Conservation (phyloP, 2,113 vertebrate genomes). For the Myiopsitta monachus region DNA sequence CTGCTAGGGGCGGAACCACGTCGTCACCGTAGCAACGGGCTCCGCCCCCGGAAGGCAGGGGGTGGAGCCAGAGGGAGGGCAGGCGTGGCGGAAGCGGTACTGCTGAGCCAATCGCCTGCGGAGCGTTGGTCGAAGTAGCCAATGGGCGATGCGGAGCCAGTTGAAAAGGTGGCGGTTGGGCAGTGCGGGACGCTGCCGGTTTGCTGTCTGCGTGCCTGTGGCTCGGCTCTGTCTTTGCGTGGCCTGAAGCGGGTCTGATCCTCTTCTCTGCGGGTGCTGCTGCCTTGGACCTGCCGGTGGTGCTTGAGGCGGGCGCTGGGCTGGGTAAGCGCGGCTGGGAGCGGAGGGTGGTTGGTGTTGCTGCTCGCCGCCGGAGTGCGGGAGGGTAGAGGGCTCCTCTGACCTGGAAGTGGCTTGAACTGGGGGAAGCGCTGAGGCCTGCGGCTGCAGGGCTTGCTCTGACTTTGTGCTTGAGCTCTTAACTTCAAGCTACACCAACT, state of each 20-base stretch:
- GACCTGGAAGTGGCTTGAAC: accelerated
- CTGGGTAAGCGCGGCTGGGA: accelerated
- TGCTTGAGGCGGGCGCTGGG: background rate
- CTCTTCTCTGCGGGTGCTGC: accelerated
- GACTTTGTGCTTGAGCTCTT: background rate
- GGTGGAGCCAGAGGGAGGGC: background rate
- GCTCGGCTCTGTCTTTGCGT: accelerated
- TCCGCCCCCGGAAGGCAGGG: background rate
- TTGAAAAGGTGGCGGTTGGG: background rate
- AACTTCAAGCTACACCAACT: accelerated
- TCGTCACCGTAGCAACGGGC: background rate
- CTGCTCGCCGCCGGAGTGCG: accelerated
- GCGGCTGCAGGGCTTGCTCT: background rate
- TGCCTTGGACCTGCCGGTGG: accelerated
- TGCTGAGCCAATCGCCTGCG: background rate
- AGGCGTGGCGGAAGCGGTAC: accelerated
- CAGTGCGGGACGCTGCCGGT: accelerated
- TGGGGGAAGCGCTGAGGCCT: accelerated
- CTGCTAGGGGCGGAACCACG: background rate
- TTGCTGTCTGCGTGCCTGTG: accelerated
- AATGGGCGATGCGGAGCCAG: background rate
- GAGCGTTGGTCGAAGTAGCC: background rate
- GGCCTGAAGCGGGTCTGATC: accelerated
- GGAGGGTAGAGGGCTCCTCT: too few relatives aligned
- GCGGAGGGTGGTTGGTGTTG: accelerated